Evolutionary conservation across 2,888 invertebrate species (phyloP), one percentile per base, ranked within the genome.

Genomic region (Parasteatoda lunata): DNA sequence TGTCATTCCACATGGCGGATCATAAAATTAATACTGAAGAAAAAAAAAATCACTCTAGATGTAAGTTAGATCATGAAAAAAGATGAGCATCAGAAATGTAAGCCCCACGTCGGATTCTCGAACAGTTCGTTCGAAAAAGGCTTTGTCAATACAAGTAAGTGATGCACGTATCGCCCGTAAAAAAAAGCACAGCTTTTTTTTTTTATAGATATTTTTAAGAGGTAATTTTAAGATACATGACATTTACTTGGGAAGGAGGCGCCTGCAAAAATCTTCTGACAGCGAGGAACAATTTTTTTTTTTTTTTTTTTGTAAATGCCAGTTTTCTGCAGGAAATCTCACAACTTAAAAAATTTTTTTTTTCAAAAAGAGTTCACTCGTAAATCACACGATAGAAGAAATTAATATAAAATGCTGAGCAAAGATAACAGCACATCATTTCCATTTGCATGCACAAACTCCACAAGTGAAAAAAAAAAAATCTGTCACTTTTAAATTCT

Each of bases 21-120:
- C 77, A 84, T 54, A 52, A 84, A 84, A 84, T 78, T 76, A 78
- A 71, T 85, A 80, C 79, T 73, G 79, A 76, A 80, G 70, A 79
- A 85, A 80, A 30, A 73, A 85, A 80, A 76, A 75, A 66, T 80
- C 79, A 80, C 85, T 80, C 84, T 78, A 48, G 52, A 68, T 76
- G 76, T 71, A 85, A n/a, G 59, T 59, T 9, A 59, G n/a, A 1
- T 30, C 30, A n/a, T 59, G 59, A 54, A 54, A 54, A 85, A 80
- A 85, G 70, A 80, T 85, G 85, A 85, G 85, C 85, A 80, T 85
- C 48, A 76, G 45, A 84, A 84, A 76, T 7, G n/a, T 79, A 85
- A 80, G 76, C 78, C 80, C 83, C 75, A 54, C 69, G 68, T 30
- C 30, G 2, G 15, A 13, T 59, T 59, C 8, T 59, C n/a, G 8